Evolutionary conservation across 2,888 invertebrate genomes (phyloP), one percentile per base, ranked within the genome.

Genomic region (Arenicola marina): DNA sequence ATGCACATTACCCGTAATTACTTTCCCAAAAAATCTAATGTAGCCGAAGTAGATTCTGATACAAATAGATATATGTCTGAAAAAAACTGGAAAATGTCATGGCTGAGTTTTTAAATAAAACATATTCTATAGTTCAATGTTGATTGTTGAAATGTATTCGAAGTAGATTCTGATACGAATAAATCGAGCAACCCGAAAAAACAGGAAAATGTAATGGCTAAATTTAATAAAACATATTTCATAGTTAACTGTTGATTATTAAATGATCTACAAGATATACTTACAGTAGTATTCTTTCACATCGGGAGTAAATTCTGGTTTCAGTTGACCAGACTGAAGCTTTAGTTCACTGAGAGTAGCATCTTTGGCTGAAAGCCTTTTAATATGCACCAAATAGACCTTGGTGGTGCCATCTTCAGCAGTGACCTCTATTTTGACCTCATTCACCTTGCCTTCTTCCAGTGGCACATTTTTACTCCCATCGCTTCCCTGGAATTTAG

Each of bases 401-500:
- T 79, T 81, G 2, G 72, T 70, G 24, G 81, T 79, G 24, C 81
- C 81, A 77, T 82, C 81, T 67, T 82, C 82, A 28, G 81, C 76
- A 48, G 81, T 77, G 1, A 82, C 82, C 71, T 82, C 81, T 51
- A 82, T 78, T 61, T 78, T 80, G 15, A 82, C 76, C 29, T 79
- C 79, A 51, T 76, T 80, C 15, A 78, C 70, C 15, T 68, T 68
- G 28, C 82, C 82, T 70, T 81, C 81, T 54, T 73, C 72, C 15
- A 82, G 67, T 31, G 76, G 73, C 0, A 82, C 75, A 31, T 73
- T 73, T 58, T 76, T 76, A 7, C 75, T 70, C 18, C 80, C 81
- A 48, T 73, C 79, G 68, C 76, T 38, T 26, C 59, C 46, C 59
- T 60, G 29, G 11, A n/a, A 29, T n/a, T n/a, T n/a, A n/a, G n/a